These are phyloP conservation scores for Leucoraja erinaceus DNA, from an alignment of 2,113 vertebrate species.

Conservation along the genomic window DNA sequence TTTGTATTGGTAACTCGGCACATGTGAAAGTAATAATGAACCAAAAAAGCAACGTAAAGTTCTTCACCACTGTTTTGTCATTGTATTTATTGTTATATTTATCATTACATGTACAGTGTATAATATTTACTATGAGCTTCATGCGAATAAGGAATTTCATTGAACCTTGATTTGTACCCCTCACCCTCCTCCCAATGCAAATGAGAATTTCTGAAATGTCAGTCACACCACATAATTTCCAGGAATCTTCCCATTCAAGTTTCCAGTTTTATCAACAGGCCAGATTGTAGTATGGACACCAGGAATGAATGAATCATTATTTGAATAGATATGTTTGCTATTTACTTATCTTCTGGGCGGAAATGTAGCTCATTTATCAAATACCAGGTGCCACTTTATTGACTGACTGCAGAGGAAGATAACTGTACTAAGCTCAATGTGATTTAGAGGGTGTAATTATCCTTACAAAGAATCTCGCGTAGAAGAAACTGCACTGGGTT, in stretches of 20 bases:
- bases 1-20: no score
- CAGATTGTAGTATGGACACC: background rate
- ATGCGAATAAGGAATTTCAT: no score
- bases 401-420: conserved; percentile 1
- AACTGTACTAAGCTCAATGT: conserved; percentile 6
- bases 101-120: no score
- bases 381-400: background rate
- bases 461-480: background rate
- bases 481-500: background rate
- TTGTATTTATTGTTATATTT: no score
- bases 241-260: background rate
- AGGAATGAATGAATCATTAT: conserved; percentile 13
- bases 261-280: background rate
- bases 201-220: background rate
- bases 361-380: background rate
- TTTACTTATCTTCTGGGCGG: background rate
- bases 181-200: background rate
- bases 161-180: background rate
- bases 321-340: background rate
- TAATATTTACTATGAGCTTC: no score
- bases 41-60: no score
- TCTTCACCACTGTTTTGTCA: no score
- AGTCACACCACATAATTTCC: background rate
- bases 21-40: no score
- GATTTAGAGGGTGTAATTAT: background rate